phyloP scores from a whole-genome alignment of 2,113 vertebrate species.

The Pan troglodytes region NHGRI_mPanTro3-v2.1_pri NC_072398.2:73942001-73942500 shows the following conservation, averaged over 20 bases:
- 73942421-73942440: accelerated
- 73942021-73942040: neutral
- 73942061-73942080: no score
- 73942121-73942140: neutral
- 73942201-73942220: neutral
- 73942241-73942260: neutral
- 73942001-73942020: neutral
- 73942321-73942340: neutral
- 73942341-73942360: neutral
- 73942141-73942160: neutral
- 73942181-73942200: neutral
- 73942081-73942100: neutral
- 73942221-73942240: neutral
- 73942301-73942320: neutral
- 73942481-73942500: neutral
- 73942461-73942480: no score
- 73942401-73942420: neutral
- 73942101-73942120: neutral
- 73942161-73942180: neutral
- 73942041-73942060: neutral
- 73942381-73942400: neutral
- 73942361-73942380: neutral
- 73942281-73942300: neutral
- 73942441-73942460: neutral
- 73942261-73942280: neutral